A percentile compares a stretch with the other conserved stretches of the same genome.
phyloP scores from a whole-genome alignment of 2,888 invertebrate genomes.

The Caenorhabditis panamensis region DNA sequence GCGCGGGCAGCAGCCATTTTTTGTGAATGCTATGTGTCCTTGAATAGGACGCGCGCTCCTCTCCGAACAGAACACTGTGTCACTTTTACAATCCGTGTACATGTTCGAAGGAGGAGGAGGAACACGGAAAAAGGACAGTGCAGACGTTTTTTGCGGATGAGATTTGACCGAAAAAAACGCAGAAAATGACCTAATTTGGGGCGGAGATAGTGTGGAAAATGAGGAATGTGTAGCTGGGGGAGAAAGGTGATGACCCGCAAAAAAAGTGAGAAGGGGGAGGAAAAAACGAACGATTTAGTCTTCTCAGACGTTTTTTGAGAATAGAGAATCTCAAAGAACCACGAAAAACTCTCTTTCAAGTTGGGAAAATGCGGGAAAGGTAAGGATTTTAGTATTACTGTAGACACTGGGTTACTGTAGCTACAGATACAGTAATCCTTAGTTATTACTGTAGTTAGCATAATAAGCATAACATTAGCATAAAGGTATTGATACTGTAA shows the following conservation, averaged over 20 bases:
- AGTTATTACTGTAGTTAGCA: too few species aligned
- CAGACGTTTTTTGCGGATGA: slow-evolving; percentile 31
- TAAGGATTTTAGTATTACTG: neutral
- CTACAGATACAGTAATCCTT: too few species aligned
- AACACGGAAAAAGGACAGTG: slow-evolving; percentile 10
- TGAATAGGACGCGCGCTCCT: too few species aligned
- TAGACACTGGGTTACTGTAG: neutral
- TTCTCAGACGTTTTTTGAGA: neutral
- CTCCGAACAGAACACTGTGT: slow-evolving; percentile 36
- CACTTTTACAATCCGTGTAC: slow-evolving; percentile 38
- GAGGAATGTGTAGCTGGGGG: too few species aligned
- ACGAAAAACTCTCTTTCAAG: too few species aligned
- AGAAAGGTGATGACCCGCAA: slow-evolving; percentile 1
- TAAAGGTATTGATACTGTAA: too few species aligned
- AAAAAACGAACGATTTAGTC: too few species aligned
- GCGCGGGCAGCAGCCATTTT: slow-evolving; percentile 42
- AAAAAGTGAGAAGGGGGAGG: too few species aligned
- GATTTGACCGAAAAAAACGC: slow-evolving; percentile 19
- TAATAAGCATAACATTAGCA: too few species aligned
- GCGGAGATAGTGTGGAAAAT: too few species aligned
- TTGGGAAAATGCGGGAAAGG: slow-evolving; percentile 6
- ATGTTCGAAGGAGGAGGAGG: too few species aligned
- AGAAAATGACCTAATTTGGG: slow-evolving; percentile 35
- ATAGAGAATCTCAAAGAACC: neutral
- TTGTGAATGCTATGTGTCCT: slow-evolving; percentile 27